Evolutionary conservation across 2,113 vertebrate species (phyloP).

Genomic region (Pollachius pollachius): DNA sequence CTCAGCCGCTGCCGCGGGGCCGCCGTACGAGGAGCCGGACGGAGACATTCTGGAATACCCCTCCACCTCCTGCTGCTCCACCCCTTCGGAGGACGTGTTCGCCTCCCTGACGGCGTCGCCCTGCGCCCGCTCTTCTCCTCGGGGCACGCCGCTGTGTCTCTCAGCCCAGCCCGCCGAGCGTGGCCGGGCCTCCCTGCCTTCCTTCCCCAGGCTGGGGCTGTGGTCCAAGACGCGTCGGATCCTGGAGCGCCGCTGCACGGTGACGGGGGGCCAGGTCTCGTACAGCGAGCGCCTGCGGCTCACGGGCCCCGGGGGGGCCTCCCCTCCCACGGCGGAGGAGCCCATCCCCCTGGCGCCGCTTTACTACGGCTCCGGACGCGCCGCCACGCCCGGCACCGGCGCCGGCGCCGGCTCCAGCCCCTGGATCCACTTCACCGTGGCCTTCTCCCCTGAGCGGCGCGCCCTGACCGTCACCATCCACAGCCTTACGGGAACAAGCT

Average conservation of each 20-base stretch:
- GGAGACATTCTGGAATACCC: constrained; percentile 59
- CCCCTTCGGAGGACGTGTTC: constrained; percentile 46
- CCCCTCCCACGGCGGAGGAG: constrained; percentile 32
- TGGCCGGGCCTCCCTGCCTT: constrained; percentile 49
- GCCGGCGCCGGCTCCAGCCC: constrained; percentile 32
- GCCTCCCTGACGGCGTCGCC: constrained; percentile 15
- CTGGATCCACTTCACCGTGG: constrained; percentile 68
- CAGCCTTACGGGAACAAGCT: constrained; percentile 53
- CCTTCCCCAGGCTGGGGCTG: constrained; percentile 59
- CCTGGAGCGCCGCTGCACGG: constrained; percentile 55
- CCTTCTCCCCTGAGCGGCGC: constrained; percentile 62
- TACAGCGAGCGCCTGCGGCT: constrained; percentile 46
- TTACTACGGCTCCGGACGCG: constrained; percentile 51
- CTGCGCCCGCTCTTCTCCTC: constrained; percentile 2
- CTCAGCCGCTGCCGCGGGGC: constrained; percentile 28
- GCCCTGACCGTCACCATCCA: constrained; percentile 64
- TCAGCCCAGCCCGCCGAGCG: constrained; percentile 26
- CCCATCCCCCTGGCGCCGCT: constrained; percentile 34
- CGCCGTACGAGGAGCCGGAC: constrained; percentile 45
- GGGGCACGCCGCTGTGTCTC: constrained; percentile 53
- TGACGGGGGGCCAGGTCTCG: constrained; percentile 28
- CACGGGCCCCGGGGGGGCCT: constrained; percentile 22
- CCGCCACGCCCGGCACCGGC: constrained; percentile 23
- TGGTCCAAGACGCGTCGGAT: constrained; percentile 50
- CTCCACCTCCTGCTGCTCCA: constrained; percentile 52